These are phyloP conservation scores for Tuberolachnus salignus DNA, from an alignment of 2,888 invertebrate genomes.

Conservation along the genomic window DNA sequence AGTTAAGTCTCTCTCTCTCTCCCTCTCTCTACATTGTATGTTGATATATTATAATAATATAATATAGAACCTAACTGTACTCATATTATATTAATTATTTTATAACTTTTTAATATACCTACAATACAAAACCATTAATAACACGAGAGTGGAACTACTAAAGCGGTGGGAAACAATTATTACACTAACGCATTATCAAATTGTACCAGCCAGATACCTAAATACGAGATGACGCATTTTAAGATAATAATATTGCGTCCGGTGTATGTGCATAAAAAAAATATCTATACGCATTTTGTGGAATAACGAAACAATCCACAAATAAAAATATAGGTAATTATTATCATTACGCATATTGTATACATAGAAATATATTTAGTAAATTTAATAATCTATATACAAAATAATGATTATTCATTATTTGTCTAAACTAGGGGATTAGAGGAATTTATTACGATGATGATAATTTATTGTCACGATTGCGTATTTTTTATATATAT, in stretches of 20 bases:
- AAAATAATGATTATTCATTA: too few species aligned
- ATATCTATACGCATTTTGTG: too few species aligned
- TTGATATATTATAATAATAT: neutral
- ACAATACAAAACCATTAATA: neutral
- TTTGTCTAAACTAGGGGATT: too few species aligned
- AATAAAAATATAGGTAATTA: too few species aligned
- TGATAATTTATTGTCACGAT: slow-evolving; percentile 29
- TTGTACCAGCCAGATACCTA: too few species aligned
- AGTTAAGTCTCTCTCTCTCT: too few species aligned
- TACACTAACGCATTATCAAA: neutral
- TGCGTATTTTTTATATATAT: neutral
- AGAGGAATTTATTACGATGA: neutral
- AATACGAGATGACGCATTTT: neutral
- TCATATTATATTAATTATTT: neutral
- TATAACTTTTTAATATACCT: neutral
- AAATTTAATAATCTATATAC: neutral
- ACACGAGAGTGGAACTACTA: neutral
- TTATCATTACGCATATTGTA: too few species aligned
- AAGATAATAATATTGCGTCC: neutral
- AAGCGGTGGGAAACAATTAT: neutral
- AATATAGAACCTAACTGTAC: neutral
- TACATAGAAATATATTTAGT: neutral
- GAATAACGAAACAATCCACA: too few species aligned
- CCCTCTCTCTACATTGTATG: too few species aligned
- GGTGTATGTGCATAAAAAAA: too few species aligned